Base-by-base conservation (phyloP, 2,797 vertebrate genomes). In the Labeo calbasu region DNA sequence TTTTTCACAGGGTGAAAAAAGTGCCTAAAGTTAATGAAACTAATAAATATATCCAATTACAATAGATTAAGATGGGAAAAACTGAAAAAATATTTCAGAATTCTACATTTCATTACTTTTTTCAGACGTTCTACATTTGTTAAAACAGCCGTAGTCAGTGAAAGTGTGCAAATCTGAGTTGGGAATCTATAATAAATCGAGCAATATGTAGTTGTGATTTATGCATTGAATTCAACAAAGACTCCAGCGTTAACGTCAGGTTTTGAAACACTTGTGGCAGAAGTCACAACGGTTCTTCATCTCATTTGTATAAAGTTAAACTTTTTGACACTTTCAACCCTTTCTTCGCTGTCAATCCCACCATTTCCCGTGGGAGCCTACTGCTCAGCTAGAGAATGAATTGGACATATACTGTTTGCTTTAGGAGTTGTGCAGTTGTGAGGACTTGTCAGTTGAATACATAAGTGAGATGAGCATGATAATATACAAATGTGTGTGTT, bases 211-310 rank as follows among this genome's bases (percentile, higher is more conserved):
- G 19, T 1, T 76, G 51, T 23, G 72, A 40, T 46, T 46, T 77
- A 61, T 25, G 53, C 55, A 77, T 46, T 46, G 36, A 46, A 43
- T 77, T 36, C 13, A 46, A 17, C 36, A 19, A n/a, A 43, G 25
- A 43, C 75, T 23, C 5, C 4, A 25, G 9, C 28, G 32, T 32
- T 73, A 73, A 32, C 17, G 28, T 50, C 36, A 61, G 55, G 55
- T 77, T 61, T 77, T 23, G 14, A 77, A 77, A 61, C 23, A 40
- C n/a, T 61, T 61, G 55, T 17, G 75, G 57, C 43, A 78, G 23
- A 50, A 4, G 12, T 46, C 57, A 28, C n/a, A 21, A 43, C 43
- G 48, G 57, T 78, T 63, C 48, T 50, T 78, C 59, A 14, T 15
- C 43, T 78, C 6, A 65, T 78, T 65, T 65, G 23, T 78, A n/a